Base-by-base conservation (phyloP, 2,888 invertebrate genomes). In the Rhorus exstirpatorius region DNA sequence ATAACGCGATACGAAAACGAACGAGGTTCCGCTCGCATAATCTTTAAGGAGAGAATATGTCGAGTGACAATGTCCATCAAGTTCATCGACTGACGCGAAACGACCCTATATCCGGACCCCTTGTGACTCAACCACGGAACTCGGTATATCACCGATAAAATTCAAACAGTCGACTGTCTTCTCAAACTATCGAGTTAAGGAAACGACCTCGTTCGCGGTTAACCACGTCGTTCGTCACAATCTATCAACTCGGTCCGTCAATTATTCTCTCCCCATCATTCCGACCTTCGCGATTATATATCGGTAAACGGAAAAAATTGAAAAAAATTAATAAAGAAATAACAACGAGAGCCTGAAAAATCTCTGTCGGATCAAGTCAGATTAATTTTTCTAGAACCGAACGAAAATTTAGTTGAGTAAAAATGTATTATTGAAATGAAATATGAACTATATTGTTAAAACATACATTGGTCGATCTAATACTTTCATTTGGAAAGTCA, bases 91-190 rank as follows among this genome's bases (percentile, higher is more conserved):
- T 61, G 35, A 44, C 38, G 53, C 24, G 55, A 49, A n/a, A 79
- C 63, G 55, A 55, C 35, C 12, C 14, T 14, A n/a, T n/a, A n/a
- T n/a, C n/a, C 41, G 21, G 21, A 35, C 21, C 65, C 21, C 26
- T 24, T 17, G 63, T 19, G 26, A 75, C n/a, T 46, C 26, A 21
- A 44, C 24, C 24, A 35, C 51, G 19, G 19, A 51, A 67, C 51
- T 67, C 44, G 44, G 31, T 55, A 67, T 60, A 61, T 67, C 67
- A 46, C 31, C 81, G 67, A 81, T 81, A 81, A 81, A 81, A 67
- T 60, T 81, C 68, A 26, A 77, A 72, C 60, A 60, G 46, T 60
- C 24, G 17, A 46, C 46, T 58, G 26, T 61, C 55, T 24, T 55
- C 26, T 46, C n/a, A 14, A 49, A 41, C 38, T 38, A 14, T 71